Evolutionary conservation across 1,140 invertebrate species (phyloP).

Genomic region (Apis cerana): DNA sequence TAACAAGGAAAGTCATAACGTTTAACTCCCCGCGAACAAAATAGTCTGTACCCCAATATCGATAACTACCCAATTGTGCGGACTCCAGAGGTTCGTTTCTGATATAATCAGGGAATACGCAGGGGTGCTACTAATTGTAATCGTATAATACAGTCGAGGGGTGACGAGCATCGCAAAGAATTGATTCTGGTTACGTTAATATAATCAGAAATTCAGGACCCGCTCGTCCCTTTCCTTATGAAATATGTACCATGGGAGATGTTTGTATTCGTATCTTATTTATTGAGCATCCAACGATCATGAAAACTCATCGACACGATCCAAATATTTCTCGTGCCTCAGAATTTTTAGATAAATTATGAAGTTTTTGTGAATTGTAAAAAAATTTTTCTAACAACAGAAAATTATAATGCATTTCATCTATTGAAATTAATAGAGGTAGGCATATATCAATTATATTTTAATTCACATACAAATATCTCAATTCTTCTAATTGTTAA

Average conservation of each 20-base stretch:
- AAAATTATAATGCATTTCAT: no score
- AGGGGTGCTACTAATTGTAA: constrained; percentile 63
- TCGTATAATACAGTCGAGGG: constrained; percentile 58
- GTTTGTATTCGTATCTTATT: constrained; percentile 5
- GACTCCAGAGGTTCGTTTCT: constrained; percentile 52
- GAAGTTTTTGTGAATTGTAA: neutral
- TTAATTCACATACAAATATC: no score
- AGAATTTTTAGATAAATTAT: neutral
- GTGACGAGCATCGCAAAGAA: constrained; percentile 57
- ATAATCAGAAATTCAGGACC: constrained; percentile 49
- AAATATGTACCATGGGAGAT: constrained; percentile 32
- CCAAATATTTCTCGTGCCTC: no score
- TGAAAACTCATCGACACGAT: neutral
- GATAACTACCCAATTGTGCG: constrained; percentile 54
- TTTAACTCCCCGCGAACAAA: constrained; percentile 51
- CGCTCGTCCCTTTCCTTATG: constrained; percentile 22
- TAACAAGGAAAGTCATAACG: constrained; percentile 29
- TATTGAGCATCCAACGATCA: constrained; percentile 2
- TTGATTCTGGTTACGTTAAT: constrained; percentile 61
- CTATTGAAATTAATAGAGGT: no score
- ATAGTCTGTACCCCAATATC: constrained; percentile 47
- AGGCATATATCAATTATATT: no score
- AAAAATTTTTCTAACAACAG: no score
- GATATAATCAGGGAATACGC: constrained; percentile 64
- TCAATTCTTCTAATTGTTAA: neutral